A percentile compares a stretch with the other conserved stretches of the same genome.
These are phyloP conservation scores for Chaetoderma sp. DNA, from an alignment of 2,888 invertebrate genomes.

Conservation along the genomic window DNA sequence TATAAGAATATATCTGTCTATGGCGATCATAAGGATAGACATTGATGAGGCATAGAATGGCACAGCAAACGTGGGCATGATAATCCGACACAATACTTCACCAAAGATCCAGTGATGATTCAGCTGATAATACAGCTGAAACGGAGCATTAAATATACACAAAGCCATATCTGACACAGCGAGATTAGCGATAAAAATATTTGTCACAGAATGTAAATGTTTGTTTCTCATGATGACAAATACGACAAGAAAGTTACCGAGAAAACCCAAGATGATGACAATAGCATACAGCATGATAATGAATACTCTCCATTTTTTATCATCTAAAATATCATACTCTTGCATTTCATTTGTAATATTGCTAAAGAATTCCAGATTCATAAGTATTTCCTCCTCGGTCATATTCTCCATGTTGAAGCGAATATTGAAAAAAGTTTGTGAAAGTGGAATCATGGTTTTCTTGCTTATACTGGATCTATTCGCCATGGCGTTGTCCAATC, in stretches of 20 bases:
- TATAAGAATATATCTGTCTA: conserved; percentile 65
- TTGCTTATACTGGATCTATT: no score
- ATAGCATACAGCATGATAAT: conserved; percentile 55
- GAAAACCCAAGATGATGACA: conserved; percentile 59
- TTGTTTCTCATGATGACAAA: conserved; percentile 55
- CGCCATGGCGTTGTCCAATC: no score
- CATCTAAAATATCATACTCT: conserved; percentile 54
- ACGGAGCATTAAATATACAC: conserved; percentile 64
- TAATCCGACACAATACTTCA: conserved; percentile 55
- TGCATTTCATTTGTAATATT: conserved; percentile 46
- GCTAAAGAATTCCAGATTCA: conserved; percentile 39
- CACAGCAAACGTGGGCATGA: conserved; percentile 64
- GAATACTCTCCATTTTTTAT: conserved; percentile 53
- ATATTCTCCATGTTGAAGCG: conserved; percentile 72
- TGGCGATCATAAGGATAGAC: conserved; percentile 64
- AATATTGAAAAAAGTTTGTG: no score
- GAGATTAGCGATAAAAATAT: conserved; percentile 63
- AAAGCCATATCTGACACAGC: conserved; percentile 63
- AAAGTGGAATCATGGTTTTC: no score
- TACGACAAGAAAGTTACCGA: conserved; percentile 61
- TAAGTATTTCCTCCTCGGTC: conserved; percentile 73
- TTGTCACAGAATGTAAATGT: conserved; percentile 62
- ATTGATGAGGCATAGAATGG: conserved; percentile 65
- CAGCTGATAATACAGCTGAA: conserved; percentile 66
- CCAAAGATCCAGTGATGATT: conserved; percentile 66